Evolutionary conservation across 2,797 vertebrate species (phyloP), one percentile per base, ranked within the genome.

Genomic region (Pipistrellus nathusii): DNA sequence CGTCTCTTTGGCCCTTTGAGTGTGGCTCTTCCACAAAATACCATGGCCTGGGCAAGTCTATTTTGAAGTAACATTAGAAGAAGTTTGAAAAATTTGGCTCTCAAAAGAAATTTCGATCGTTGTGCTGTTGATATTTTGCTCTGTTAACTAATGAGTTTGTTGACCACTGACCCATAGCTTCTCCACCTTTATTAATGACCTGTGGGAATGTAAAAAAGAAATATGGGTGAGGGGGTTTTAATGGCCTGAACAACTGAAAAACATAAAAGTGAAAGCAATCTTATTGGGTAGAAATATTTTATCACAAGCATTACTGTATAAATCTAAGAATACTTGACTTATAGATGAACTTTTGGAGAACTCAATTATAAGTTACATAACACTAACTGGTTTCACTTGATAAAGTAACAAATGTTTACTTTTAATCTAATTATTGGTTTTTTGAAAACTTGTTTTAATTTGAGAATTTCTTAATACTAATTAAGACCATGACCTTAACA

Each of bases 301-400:
- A 41, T 48, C 5, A 80, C 20, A 89, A 75, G 4, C 23, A 92
- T 66, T 94, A 48, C 12, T 77, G 12, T 55, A 35, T 57, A 91
- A 96, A 90, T 83, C 69, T 76, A 66, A 66, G 30, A 93, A 87
- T 69, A 81, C 35, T 6, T 92, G 38, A 90, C 32, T 46, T 77
- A 95, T 0, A 93, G 38, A 95, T 71, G 73, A 90, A 88, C 18
- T 86, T 95, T 41, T 75, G 55, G 73, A 71, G 96, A 95, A 80
- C 25, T 72, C 46, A 44, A 55, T 35, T 68, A 13, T 41, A 94
- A 90, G 38, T 81, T 81, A 85, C 8, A 53, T 59, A 96, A 57
- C 12, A 32, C 30, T 76, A 91, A 94, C 46, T 90, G 86, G 51
- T 68, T 90, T 41, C n/a, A 93, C n/a, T 76, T 76, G 8, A 84